Percentiles rank a stretch among this genome's conserved stretches.
phyloP scores from a whole-genome alignment of 2,797 vertebrate species.

The Pseudochirops cupreus region DNA sequence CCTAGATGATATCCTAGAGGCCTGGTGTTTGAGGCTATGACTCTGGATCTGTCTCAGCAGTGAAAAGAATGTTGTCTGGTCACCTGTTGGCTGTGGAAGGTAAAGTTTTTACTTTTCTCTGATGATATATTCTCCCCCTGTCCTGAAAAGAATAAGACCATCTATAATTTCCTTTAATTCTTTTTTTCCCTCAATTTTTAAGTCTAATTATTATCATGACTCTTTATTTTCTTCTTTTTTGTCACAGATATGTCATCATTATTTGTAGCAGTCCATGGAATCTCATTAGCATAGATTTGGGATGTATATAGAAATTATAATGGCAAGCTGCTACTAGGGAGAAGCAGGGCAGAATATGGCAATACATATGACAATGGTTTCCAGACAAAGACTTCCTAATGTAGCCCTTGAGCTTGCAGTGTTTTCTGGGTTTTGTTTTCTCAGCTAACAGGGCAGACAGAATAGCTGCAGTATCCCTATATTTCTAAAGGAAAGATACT shows the following conservation, averaged over 20 bases:
- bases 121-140: background rate
- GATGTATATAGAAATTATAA: background rate
- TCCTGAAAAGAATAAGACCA: background rate
- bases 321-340: background rate
- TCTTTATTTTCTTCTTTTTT: background rate
- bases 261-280: background rate
- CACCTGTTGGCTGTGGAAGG: background rate
- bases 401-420: background rate
- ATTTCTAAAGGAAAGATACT: background rate
- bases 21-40: background rate
- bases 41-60: background rate
- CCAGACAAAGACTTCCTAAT: background rate
- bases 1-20: background rate
- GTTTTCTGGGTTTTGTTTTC: background rate
- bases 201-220: background rate
- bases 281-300: background rate
- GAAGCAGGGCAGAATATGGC: background rate
- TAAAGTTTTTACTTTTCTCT: background rate
- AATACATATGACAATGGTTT: background rate
- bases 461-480: background rate
- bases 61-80: background rate
- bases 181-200: background rate
- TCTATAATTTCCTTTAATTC: background rate
- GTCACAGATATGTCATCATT: background rate
- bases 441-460: background rate